These are phyloP conservation scores for Sipha maydis DNA, from an alignment of 2,888 invertebrate species.

Conservation along the genomic window DNA sequence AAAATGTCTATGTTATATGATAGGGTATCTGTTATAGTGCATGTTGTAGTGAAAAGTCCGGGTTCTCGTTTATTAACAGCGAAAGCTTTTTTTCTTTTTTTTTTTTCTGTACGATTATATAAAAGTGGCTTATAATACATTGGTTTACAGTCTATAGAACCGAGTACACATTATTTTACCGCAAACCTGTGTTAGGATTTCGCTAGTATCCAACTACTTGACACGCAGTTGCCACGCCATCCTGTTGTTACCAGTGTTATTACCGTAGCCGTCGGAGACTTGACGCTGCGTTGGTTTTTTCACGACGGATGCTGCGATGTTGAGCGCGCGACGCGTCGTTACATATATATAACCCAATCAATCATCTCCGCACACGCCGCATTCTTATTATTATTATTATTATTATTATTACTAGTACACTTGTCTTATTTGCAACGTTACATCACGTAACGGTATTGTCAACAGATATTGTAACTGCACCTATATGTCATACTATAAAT, in stretches of 20 bases:
- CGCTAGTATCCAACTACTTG: not conserved
- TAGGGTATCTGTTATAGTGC: not conserved
- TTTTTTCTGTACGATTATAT: not conserved
- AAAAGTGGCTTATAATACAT: not conserved
- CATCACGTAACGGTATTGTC: constrained; percentile 42
- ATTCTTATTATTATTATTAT: no score
- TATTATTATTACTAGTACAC: not conserved
- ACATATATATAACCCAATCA: constrained; percentile 24
- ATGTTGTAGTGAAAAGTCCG: not conserved
- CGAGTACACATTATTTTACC: not conserved
- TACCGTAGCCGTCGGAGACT: constrained; percentile 14
- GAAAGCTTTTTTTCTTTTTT: not conserved
- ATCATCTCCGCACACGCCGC: not conserved
- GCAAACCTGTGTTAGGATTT: not conserved
- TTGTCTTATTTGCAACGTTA: constrained; percentile 40
- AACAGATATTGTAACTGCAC: not conserved
- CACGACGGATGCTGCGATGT: not conserved
- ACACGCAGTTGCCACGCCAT: not conserved
- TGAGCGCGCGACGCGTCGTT: not conserved
- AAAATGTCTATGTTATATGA: not conserved
- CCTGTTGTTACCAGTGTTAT: not conserved
- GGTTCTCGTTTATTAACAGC: not conserved
- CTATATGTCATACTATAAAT: not conserved
- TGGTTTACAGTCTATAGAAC: not conserved
- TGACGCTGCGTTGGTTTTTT: constrained; percentile 25